A percentile compares a stretch with the other conserved stretches of the same genome.
Evolutionary conservation across 1,140 invertebrate genomes (phyloP).

Genomic region (Drosophila willistoni): DNA sequence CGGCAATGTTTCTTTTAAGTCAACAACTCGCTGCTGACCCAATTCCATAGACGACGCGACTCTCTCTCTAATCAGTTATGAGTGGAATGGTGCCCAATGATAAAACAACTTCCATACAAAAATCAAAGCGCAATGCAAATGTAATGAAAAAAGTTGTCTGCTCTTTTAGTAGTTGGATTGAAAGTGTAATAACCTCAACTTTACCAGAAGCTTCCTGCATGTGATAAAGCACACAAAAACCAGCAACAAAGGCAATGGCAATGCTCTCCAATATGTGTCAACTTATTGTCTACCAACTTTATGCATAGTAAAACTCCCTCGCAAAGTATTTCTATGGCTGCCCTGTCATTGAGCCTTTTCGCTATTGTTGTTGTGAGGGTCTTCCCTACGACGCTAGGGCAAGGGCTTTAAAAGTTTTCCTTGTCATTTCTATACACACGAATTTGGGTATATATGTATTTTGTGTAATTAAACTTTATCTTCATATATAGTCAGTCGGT

Average conservation of each 20-base stretch:
- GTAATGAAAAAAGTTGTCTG: slow-evolving; percentile 16
- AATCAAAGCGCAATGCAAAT: slow-evolving; percentile 31
- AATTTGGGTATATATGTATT: neutral
- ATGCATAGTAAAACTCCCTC: slow-evolving; percentile 7
- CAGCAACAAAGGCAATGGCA: slow-evolving; percentile 2
- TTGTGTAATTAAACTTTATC: slow-evolving; percentile 65
- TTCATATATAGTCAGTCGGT: slow-evolving; percentile 21
- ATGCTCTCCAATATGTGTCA: slow-evolving; percentile 54
- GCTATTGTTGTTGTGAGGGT: slow-evolving; percentile 40
- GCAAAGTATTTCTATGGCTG: slow-evolving; percentile 12
- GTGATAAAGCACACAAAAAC: slow-evolving; percentile 49
- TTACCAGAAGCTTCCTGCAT: slow-evolving; percentile 38
- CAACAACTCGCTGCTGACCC: slow-evolving; percentile 57
- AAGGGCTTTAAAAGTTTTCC: slow-evolving; percentile 11
- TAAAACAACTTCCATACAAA: slow-evolving; percentile 35
- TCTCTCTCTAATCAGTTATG: slow-evolving; percentile 56
- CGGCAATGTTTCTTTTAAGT: slow-evolving; percentile 27
- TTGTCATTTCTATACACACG: too few relatives aligned
- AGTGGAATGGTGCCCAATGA: slow-evolving; percentile 34
- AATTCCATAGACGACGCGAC: slow-evolving; percentile 49
- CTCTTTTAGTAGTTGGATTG: neutral
- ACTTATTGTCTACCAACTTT: slow-evolving; percentile 40
- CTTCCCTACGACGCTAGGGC: slow-evolving; percentile 22
- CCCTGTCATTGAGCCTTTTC: slow-evolving; percentile 32
- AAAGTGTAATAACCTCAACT: slow-evolving; percentile 52